Evolutionary conservation across 1,140 invertebrate species (phyloP).

Genomic region (Drosophila willistoni): DNA sequence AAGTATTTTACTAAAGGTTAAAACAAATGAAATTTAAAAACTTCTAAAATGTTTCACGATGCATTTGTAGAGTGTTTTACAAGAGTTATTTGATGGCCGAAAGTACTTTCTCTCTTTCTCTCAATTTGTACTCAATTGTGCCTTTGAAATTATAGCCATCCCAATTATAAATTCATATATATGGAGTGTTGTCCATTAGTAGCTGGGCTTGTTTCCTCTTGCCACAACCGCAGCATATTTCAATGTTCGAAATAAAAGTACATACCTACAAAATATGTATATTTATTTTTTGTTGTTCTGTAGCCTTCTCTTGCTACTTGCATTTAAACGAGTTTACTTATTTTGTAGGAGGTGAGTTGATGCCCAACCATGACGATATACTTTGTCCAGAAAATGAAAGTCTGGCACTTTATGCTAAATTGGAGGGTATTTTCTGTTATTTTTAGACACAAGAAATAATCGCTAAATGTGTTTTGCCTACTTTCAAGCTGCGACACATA

Average conservation of each 20-base stretch:
- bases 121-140: background rate
- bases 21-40: too few relatives aligned
- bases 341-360: constrained; percentile 21
- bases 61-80: background rate
- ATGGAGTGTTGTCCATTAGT: constrained; percentile 9
- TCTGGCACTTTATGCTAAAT: constrained; percentile 43
- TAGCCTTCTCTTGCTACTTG: constrained; percentile 29
- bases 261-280: background rate
- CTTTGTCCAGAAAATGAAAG: constrained; percentile 30
- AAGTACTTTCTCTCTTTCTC: background rate
- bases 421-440: too few relatives aligned
- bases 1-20: too few relatives aligned
- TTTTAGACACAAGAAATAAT: too few relatives aligned
- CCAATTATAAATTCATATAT: constrained; percentile 11
- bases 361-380: background rate
- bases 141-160: background rate
- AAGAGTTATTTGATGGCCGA: background rate
- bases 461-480: too few relatives aligned
- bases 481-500: too few relatives aligned
- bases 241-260: background rate
- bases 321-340: constrained; percentile 59
- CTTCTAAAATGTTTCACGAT: too few relatives aligned
- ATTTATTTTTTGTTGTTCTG: constrained; percentile 19
- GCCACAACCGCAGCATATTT: background rate
- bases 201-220: background rate